Conservation (phyloP, 2,888 invertebrate species). For the Syritta pipiens region DNA sequence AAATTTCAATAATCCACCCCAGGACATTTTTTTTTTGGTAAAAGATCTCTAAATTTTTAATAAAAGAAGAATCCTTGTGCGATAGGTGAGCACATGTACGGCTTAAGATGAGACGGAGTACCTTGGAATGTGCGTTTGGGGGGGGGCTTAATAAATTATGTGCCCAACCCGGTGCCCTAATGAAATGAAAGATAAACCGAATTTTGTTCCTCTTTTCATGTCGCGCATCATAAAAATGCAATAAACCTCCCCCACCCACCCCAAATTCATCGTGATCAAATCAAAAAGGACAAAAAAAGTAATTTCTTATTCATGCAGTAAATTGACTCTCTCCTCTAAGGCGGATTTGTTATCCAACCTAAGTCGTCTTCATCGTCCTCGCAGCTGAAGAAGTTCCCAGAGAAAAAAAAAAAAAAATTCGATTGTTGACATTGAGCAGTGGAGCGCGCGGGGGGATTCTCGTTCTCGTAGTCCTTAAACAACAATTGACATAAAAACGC, state of each 20-base stretch:
- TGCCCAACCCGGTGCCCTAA: slow-evolving; percentile 21
- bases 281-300: slow-evolving; percentile 71
- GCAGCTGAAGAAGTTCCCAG: slow-evolving; percentile 50
- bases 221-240: slow-evolving; percentile 65
- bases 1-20: slow-evolving; percentile 67
- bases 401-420: slow-evolving; percentile 14
- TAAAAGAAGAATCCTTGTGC: slow-evolving; percentile 13
- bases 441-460: too few species aligned
- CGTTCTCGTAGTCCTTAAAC: too few species aligned
- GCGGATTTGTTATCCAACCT: slow-evolving; percentile 54
- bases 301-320: slow-evolving; percentile 79
- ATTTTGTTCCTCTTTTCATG: slow-evolving; percentile 56
- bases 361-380: not conserved
- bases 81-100: slow-evolving; percentile 50
- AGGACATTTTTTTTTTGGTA: not conserved
- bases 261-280: slow-evolving; percentile 23
- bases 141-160: slow-evolving; percentile 54
- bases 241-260: slow-evolving; percentile 23
- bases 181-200: slow-evolving; percentile 65
- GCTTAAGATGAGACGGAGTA: slow-evolving; percentile 22
- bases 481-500: slow-evolving; percentile 12
- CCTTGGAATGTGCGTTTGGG: slow-evolving; percentile 44
- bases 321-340: slow-evolving; percentile 73
- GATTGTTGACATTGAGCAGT: slow-evolving; percentile 49
- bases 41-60: slow-evolving; percentile 47